These are phyloP conservation scores for Albula goreensis DNA, from an alignment of 2,113 vertebrate genomes.

Conservation along the genomic window DNA sequence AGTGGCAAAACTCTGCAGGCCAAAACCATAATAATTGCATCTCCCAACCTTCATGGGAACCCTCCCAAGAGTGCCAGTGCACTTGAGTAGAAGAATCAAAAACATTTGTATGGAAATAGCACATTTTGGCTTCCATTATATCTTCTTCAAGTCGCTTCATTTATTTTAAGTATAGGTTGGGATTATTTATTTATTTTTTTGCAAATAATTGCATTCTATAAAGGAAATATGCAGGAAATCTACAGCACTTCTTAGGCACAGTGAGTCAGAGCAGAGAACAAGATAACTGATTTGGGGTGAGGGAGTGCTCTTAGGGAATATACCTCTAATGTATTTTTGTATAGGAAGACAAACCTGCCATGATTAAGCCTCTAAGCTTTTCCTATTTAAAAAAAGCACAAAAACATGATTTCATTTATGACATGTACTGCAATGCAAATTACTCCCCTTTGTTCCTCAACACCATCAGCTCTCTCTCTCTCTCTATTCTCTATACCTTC, in stretches of 20 bases:
- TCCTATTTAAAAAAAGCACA: not conserved
- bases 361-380: not conserved
- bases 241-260: not conserved
- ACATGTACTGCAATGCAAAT: not conserved
- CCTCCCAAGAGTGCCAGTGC: not conserved
- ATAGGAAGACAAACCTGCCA: not conserved
- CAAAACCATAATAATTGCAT: not conserved
- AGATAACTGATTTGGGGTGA: not conserved
- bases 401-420: not conserved
- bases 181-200: not conserved
- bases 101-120: not conserved
- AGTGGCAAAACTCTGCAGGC: not conserved
- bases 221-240: not conserved
- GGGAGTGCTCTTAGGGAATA: not conserved
- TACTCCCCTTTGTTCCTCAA: not conserved
- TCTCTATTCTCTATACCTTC: not conserved
- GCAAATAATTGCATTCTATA: not conserved
- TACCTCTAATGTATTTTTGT: not conserved
- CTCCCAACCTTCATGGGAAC: not conserved
- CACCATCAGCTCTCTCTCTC: not conserved
- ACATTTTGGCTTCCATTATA: not conserved
- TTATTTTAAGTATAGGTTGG: not conserved
- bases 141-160: not conserved
- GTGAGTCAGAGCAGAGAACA: not conserved
- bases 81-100: not conserved